Evolutionary conservation across 2,888 invertebrate species (phyloP).

Genomic region (Drosophila phalerata): DNA sequence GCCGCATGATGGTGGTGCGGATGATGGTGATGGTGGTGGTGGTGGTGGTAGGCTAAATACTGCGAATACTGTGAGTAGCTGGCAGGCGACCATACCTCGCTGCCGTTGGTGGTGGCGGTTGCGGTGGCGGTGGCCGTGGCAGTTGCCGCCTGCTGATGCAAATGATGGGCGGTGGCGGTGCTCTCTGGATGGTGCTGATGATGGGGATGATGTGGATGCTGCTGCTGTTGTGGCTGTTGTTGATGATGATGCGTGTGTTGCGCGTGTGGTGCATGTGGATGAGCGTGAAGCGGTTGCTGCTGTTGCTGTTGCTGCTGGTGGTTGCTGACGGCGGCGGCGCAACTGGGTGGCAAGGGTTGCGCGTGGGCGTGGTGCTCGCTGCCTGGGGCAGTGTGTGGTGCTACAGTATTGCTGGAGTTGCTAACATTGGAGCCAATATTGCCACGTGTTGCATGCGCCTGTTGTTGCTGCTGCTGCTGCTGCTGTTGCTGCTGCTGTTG

Average conservation of each 20-base stretch:
- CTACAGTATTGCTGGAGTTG: slow-evolving; percentile 75
- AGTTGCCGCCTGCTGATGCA: slow-evolving; percentile 51
- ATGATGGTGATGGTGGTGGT: slow-evolving; percentile 84
- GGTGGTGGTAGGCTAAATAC: slow-evolving; percentile 89
- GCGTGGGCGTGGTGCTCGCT: slow-evolving; percentile 49
- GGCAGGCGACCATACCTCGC: slow-evolving; percentile 88
- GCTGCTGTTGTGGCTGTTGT: slow-evolving; percentile 35
- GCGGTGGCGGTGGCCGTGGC: slow-evolving; percentile 35
- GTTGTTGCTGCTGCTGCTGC: slow-evolving; percentile 59
- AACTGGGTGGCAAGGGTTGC: slow-evolving; percentile 55
- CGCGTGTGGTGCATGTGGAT: slow-evolving; percentile 36
- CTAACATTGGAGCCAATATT: slow-evolving; percentile 57
- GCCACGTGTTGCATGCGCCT: slow-evolving; percentile 45
- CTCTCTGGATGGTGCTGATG: slow-evolving; percentile 47
- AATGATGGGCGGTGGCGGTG: slow-evolving; percentile 39
- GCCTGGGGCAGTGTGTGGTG: slow-evolving; percentile 51
- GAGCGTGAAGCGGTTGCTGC: slow-evolving; percentile 36
- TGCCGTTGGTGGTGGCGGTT: slow-evolving; percentile 79
- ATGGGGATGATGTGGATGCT: slow-evolving; percentile 47
- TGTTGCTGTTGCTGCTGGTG: slow-evolving; percentile 35
- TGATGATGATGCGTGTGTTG: slow-evolving; percentile 47
- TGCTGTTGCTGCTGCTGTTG: slow-evolving; percentile 69
- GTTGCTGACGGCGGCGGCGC: slow-evolving; percentile 48
- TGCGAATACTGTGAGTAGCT: slow-evolving; percentile 88
- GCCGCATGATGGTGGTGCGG: slow-evolving; percentile 75